phyloP scores from a whole-genome alignment of 1,140 invertebrate genomes.

The Oedothorax gibbosus region DNA sequence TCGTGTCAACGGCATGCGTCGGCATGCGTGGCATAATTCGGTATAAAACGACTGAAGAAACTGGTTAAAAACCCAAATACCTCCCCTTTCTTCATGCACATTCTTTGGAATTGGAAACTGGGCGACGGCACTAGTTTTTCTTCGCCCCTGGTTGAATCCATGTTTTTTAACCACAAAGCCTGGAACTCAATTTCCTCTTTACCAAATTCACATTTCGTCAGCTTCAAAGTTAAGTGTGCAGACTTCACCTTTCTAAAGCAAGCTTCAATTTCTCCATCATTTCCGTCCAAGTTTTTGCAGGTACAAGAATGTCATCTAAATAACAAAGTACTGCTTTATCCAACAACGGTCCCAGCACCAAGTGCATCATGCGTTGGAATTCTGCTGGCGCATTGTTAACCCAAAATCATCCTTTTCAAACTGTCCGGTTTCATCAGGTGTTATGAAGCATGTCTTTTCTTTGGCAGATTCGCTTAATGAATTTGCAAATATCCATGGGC shows the following conservation, averaged over 20 bases:
- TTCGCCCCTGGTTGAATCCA: not conserved
- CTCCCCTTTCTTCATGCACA: not conserved
- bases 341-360: not conserved
- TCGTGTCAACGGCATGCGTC: no score
- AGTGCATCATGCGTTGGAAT: not conserved
- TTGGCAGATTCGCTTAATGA: not conserved
- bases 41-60: not conserved
- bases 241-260: not conserved
- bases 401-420: not conserved
- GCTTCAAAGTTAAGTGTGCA: not conserved
- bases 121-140: not conserved
- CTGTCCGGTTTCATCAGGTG: not conserved
- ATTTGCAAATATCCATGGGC: no score
- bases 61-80: not conserved
- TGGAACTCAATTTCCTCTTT: not conserved
- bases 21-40: no score
- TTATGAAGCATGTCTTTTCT: not conserved
- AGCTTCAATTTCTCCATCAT: not conserved
- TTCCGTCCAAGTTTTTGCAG: no score
- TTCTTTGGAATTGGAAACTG: not conserved
- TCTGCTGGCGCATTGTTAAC: constrained; percentile 1
- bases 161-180: constrained; percentile 4
- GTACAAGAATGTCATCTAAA: no score
- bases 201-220: not conserved
- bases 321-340: no score